Conservation (phyloP, 2,888 invertebrate species). For the Troides helena region DNA sequence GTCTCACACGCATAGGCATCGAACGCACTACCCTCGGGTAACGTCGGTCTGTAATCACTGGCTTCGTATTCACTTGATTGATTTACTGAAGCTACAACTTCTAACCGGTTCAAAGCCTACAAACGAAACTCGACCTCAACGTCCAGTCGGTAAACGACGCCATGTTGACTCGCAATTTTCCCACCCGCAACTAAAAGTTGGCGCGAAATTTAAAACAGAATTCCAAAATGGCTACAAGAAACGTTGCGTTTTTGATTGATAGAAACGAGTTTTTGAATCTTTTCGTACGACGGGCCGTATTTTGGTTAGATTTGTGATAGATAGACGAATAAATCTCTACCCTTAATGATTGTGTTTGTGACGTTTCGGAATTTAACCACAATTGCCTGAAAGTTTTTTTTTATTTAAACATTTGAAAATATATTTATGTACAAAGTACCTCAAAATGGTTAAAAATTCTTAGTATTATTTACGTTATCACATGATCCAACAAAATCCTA, state of each 20-base stretch:
- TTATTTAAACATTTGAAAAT: not conserved
- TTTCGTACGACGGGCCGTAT: slow-evolving; percentile 26
- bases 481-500: no score
- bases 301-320: slow-evolving; percentile 13
- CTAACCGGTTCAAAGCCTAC: slow-evolving; percentile 17
- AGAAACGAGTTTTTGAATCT: slow-evolving; percentile 33
- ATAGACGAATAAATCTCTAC: slow-evolving; percentile 7
- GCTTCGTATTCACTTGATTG: slow-evolving; percentile 44
- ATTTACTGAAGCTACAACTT: slow-evolving; percentile 41
- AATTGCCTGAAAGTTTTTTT: not conserved
- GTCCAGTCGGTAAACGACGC: slow-evolving; percentile 17
- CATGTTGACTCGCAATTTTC: slow-evolving; percentile 23
- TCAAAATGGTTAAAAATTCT: no score
- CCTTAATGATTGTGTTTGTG: not conserved
- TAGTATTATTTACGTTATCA: no score
- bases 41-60: slow-evolving; percentile 44
- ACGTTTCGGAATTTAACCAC: not conserved
- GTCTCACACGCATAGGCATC: slow-evolving; percentile 41
- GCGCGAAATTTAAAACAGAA: slow-evolving; percentile 30
- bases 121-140: slow-evolving; percentile 29
- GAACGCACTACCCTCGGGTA: slow-evolving; percentile 37
- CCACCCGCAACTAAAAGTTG: slow-evolving; percentile 31
- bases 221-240: slow-evolving; percentile 32
- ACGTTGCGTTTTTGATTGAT: slow-evolving; percentile 34
- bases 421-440: not conserved